phyloP scores from a whole-genome alignment of 2,113 vertebrate species.

The Galbula dea region DNA sequence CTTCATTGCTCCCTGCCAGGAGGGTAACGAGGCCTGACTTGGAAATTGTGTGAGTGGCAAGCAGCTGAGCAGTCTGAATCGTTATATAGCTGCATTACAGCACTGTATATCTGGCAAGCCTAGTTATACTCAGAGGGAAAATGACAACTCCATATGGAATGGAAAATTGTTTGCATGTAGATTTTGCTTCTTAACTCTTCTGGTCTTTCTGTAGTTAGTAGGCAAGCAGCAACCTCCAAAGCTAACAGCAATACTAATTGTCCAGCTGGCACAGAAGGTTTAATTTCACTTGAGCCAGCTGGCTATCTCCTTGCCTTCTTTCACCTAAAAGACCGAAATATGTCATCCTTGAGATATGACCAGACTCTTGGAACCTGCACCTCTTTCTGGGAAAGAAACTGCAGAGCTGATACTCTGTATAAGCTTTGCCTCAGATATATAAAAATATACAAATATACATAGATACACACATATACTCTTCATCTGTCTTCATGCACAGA shows the following conservation, averaged over 20 bases:
- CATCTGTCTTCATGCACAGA: neutral
- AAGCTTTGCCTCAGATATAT: neutral
- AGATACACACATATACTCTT: neutral
- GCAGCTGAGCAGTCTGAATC: conserved; percentile 42
- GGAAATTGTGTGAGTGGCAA: conserved; percentile 2
- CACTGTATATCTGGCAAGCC: conserved; percentile 34
- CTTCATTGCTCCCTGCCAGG: neutral
- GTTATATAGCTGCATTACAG: neutral
- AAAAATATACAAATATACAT: neutral
- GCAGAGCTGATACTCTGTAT: neutral
- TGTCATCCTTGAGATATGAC: conserved; percentile 25
- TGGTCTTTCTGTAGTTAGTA: conserved; percentile 29
- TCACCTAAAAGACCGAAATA: conserved; percentile 27
- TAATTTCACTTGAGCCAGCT: conserved; percentile 25
- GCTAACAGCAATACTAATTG: neutral
- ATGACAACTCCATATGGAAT: conserved; percentile 53
- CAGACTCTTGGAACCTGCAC: neutral
- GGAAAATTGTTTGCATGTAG: conserved; percentile 46
- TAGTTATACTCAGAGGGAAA: conserved; percentile 15
- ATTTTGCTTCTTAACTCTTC: conserved; percentile 34
- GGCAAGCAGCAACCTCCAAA: conserved; percentile 15
- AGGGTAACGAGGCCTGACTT: conserved; percentile 34
- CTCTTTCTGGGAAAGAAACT: neutral
- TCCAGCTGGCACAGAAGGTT: conserved; percentile 44
- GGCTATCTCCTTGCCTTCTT: conserved; percentile 9